A percentile compares a stretch with the other conserved stretches of the same genome.
Evolutionary conservation across 2,797 vertebrate species (phyloP).

Genomic region (Mareca strepera): DNA sequence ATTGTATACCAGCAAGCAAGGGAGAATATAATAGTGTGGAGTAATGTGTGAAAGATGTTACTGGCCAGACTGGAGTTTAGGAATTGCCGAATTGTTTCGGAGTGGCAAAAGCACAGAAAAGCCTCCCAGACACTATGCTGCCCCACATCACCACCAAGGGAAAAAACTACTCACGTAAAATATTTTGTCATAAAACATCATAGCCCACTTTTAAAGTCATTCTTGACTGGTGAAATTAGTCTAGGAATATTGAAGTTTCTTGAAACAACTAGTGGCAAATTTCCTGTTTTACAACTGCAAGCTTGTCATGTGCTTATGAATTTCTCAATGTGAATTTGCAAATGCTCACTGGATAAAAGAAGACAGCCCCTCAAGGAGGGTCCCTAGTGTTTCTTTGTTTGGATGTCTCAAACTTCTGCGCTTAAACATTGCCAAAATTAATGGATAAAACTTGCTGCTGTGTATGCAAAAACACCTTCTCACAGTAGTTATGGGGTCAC

Average conservation of each 20-base stretch:
- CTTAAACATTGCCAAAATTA: neutral
- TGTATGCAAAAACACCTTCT: neutral
- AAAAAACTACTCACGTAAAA: neutral
- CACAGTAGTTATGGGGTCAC: neutral
- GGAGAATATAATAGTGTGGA: neutral
- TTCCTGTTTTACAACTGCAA: neutral
- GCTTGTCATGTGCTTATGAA: neutral
- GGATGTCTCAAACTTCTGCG: neutral
- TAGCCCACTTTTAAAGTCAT: neutral
- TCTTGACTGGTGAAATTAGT: neutral
- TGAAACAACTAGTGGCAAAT: neutral
- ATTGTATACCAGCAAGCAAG: constrained; percentile 61
- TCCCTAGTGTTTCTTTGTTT: neutral
- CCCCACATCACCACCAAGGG: neutral
- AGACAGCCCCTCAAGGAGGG: neutral
- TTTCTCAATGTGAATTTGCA: neutral
- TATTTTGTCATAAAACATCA: neutral
- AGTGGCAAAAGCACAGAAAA: neutral
- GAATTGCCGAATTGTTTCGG: neutral
- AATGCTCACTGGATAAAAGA: neutral
- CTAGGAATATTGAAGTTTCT: neutral
- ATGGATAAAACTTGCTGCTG: neutral
- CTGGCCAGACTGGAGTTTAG: neutral
- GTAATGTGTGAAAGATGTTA: neutral
- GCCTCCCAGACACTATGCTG: neutral